Evolutionary conservation across 2,888 invertebrate species (phyloP).

Genomic region (Punctoribates punctum): DNA sequence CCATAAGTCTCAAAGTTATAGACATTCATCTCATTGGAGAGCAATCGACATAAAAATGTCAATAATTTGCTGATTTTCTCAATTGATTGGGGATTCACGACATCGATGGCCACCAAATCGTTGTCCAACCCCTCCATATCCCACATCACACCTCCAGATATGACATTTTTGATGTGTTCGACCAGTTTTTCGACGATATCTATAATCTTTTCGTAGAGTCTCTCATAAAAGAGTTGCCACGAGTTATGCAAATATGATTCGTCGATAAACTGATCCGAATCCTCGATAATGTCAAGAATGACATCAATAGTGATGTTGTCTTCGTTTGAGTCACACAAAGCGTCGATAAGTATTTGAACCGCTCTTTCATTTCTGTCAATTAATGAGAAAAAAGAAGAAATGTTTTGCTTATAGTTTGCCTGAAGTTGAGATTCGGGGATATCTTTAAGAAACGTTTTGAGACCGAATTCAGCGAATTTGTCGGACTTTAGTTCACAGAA

Average conservation of each 20-base stretch:
- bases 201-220: neutral
- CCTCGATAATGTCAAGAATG: neutral
- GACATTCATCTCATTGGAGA: neutral
- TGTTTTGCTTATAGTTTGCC: neutral
- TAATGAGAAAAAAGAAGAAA: neutral
- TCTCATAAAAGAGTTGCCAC: neutral
- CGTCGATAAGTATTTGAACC: neutral
- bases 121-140: neutral
- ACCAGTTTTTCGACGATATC: neutral
- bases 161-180: neutral
- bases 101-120: too few relatives aligned
- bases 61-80: neutral
- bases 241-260: neutral
- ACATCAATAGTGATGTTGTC: neutral
- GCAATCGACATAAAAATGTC: neutral
- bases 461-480: neutral
- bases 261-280: conserved; percentile 7
- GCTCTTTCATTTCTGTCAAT: neutral
- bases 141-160: neutral
- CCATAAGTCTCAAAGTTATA: neutral
- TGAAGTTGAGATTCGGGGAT: neutral
- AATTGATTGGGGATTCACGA: too few relatives aligned
- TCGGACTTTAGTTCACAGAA: neutral
- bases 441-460: neutral
- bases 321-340: neutral